phyloP scores from a whole-genome alignment of 2,888 invertebrate genomes.

The Nomada lathburiana region DNA sequence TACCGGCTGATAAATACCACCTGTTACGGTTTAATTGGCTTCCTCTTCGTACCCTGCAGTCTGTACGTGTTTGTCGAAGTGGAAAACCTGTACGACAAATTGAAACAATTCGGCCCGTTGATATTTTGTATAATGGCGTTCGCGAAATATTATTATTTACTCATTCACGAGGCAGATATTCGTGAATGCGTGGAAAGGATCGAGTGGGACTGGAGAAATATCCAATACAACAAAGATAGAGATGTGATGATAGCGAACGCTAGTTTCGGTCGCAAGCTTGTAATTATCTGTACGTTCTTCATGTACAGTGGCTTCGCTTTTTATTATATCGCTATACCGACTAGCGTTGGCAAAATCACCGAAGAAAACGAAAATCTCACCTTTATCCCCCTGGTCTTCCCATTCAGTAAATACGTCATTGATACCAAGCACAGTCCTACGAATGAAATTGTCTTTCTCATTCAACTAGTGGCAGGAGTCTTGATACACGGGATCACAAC shows the following conservation, averaged over 20 bases:
- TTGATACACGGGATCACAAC: conserved; percentile 61
- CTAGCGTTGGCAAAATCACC: conserved; percentile 44
- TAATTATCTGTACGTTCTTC: conserved; percentile 60
- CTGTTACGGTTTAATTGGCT: conserved; percentile 68
- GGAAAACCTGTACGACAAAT: conserved; percentile 52
- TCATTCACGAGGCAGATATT: conserved; percentile 63
- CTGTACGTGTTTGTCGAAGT: conserved; percentile 68
- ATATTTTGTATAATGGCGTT: conserved; percentile 74
- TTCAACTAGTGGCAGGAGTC: conserved; percentile 60
- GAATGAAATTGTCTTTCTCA: conserved; percentile 67
- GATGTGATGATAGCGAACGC: conserved; percentile 71
- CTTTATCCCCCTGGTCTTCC: conserved; percentile 69
- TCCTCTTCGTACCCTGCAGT: conserved; percentile 69
- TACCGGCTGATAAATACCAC: conserved; percentile 39
- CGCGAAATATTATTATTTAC: conserved; percentile 70
- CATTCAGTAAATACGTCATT: conserved; percentile 63
- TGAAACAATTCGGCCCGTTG: conserved; percentile 73
- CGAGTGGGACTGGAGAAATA: conserved; percentile 70
- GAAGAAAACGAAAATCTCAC: conserved; percentile 59
- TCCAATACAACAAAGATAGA: conserved; percentile 50
- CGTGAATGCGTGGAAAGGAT: conserved; percentile 68
- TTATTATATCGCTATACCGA: conserved; percentile 64
- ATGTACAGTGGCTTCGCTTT: conserved; percentile 65
- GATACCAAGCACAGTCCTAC: conserved; percentile 61
- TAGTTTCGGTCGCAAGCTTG: conserved; percentile 66